Evolutionary conservation across 2,888 invertebrate species (phyloP).

Genomic region (Heliconius hortense): DNA sequence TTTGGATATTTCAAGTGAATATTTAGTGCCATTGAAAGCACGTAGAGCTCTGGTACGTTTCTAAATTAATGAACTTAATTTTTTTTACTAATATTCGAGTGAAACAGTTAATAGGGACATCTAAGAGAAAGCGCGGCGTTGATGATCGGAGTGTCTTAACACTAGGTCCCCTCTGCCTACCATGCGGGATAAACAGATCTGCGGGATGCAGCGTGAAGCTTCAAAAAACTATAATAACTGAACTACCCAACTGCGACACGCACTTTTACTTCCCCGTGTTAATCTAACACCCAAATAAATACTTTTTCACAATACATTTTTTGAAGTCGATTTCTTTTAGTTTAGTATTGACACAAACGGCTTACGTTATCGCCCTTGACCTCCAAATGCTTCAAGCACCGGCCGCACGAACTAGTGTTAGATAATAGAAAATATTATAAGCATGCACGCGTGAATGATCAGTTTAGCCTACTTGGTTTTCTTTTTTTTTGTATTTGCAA

Average conservation of each 20-base stretch:
- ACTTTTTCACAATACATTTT: neutral
- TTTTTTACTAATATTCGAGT: neutral
- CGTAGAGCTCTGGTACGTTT: neutral
- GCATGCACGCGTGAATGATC: slow-evolving; percentile 3
- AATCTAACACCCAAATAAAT: neutral
- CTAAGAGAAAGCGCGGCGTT: neutral
- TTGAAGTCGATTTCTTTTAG: neutral
- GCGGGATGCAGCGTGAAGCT: neutral
- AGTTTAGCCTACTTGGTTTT: neutral
- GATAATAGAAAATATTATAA: slow-evolving; percentile 10
- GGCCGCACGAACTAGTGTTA: slow-evolving; percentile 13
- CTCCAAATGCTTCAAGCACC: slow-evolving; percentile 26
- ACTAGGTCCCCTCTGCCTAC: neutral
- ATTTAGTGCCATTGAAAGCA: neutral
- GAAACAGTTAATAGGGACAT: too few relatives aligned
- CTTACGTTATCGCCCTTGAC: slow-evolving; percentile 30
- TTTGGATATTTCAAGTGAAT: neutral
- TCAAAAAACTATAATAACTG: neutral
- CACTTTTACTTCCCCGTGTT: neutral
- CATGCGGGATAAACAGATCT: neutral
- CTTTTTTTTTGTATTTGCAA: neutral
- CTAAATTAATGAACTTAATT: neutral
- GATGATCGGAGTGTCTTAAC: neutral
- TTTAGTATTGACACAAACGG: slow-evolving; percentile 5
- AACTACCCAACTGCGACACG: neutral